phyloP scores from a whole-genome alignment of 2,888 invertebrate species.

The Rhodophaea formosa region DNA sequence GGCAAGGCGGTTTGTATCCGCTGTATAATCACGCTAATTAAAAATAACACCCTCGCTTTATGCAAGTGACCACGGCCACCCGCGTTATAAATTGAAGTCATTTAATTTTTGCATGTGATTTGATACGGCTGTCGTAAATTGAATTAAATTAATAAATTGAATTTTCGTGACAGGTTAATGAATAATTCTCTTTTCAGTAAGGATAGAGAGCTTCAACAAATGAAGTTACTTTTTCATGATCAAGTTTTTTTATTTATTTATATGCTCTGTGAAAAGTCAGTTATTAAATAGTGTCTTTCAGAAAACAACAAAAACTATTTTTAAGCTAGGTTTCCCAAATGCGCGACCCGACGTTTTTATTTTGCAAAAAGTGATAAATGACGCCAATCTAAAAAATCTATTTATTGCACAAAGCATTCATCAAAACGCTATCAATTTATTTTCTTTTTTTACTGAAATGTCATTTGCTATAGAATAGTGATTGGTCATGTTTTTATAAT shows the following conservation, averaged over 20 bases:
- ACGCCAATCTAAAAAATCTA: background rate
- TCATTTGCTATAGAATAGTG: constrained; percentile 43
- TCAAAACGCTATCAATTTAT: constrained; percentile 4
- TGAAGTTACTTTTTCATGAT: background rate
- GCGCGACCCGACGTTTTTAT: too few relatives aligned
- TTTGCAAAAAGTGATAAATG: too few relatives aligned
- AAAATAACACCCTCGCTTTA: constrained; percentile 19
- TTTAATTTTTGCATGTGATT: background rate
- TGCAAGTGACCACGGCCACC: constrained; percentile 20
- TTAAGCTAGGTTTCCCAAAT: too few relatives aligned
- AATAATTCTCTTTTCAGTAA: background rate
- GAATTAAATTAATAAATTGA: background rate
- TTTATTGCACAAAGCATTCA: background rate
- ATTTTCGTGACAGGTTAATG: background rate
- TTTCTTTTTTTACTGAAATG: constrained; percentile 37
- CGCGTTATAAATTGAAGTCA: constrained; percentile 19
- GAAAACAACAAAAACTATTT: too few relatives aligned
- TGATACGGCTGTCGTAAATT: background rate
- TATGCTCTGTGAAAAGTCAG: too few relatives aligned
- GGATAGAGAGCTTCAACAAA: background rate
- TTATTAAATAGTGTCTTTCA: too few relatives aligned
- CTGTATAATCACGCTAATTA: constrained; percentile 22
- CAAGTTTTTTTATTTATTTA: too few relatives aligned
- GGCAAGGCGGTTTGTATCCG: constrained; percentile 28
- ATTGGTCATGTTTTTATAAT: constrained; percentile 50